Percentiles rank a stretch among this genome's conserved stretches.
These are phyloP conservation scores for Benthosema pterotum DNA, from an alignment of 2,797 vertebrate genomes.

Conservation along the genomic window DNA sequence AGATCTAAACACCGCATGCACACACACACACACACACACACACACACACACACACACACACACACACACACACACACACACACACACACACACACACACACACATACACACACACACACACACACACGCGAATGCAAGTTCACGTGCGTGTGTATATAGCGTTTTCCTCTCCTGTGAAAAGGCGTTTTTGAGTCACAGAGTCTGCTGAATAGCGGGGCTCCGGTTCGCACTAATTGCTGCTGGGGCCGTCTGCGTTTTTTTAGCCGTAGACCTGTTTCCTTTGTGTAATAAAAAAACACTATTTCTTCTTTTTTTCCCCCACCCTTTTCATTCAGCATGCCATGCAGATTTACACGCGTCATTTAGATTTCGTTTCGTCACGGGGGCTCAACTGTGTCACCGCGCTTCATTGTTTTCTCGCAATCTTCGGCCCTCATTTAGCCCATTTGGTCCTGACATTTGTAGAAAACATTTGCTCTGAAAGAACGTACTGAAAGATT, in stretches of 20 bases:
- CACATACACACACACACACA: not conserved
- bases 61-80: not conserved
- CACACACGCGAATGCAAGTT: too few species aligned
- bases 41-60: not conserved
- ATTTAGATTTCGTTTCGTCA: constrained; percentile 53
- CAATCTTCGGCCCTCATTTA: constrained; percentile 35
- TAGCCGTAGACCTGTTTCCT: constrained; percentile 39
- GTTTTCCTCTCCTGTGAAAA: constrained; percentile 13
- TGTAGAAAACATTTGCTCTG: too few species aligned
- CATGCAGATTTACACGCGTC: constrained; percentile 21
- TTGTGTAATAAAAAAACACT: constrained; percentile 37
- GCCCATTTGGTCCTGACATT: too few species aligned
- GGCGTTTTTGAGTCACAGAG: constrained; percentile 4
- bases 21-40: not conserved
- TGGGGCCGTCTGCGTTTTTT: constrained; percentile 44
- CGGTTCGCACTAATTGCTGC: constrained; percentile 44
- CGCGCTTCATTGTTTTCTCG: constrained; percentile 45
- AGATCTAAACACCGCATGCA: not conserved
- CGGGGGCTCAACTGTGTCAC: constrained; percentile 21
- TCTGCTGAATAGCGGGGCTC: constrained; percentile 12
- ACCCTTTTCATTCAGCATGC: too few species aligned
- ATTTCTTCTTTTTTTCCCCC: too few species aligned
- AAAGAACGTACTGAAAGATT: too few species aligned
- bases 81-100: constrained; percentile 6
- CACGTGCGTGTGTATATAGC: not conserved